Conservation (phyloP, 2,888 invertebrate genomes). For the Macaria notata region DNA sequence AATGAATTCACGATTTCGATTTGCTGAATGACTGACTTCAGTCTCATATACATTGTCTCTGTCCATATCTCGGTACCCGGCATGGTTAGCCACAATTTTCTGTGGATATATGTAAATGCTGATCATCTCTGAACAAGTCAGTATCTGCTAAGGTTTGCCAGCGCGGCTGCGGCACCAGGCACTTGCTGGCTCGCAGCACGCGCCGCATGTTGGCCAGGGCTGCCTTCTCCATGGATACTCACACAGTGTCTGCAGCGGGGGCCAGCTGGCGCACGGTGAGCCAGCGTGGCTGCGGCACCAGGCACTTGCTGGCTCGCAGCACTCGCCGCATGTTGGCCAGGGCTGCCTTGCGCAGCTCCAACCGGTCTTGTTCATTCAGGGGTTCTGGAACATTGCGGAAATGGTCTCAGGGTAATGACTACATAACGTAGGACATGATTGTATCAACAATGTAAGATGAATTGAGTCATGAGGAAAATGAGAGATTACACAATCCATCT, state of each 20-base stretch:
- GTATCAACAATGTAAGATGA: too few species aligned
- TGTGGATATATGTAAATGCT: too few species aligned
- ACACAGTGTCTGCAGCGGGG: conserved; percentile 86
- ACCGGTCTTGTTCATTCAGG: conserved; percentile 46
- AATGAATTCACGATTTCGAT: too few species aligned
- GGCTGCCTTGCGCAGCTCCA: conserved; percentile 45
- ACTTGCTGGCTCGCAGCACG: conserved; percentile 78
- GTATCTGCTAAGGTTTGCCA: conserved; percentile 72
- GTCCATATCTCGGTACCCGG: too few species aligned
- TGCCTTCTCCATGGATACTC: conserved; percentile 53
- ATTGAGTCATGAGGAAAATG: too few species aligned
- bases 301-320: conserved; percentile 82
- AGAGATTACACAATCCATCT: too few species aligned
- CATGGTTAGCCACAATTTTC: too few species aligned
- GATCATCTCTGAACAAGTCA: too few species aligned
- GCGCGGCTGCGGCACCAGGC: conserved; percentile 87
- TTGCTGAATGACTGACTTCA: too few species aligned
- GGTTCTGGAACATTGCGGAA: conserved; percentile 12
- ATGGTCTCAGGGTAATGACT: too few species aligned
- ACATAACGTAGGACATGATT: too few species aligned
- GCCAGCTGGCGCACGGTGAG: conserved; percentile 88
- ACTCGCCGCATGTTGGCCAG: conserved; percentile 51
- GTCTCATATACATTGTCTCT: too few species aligned
- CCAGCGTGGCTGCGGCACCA: conserved; percentile 88
- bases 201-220: conserved; percentile 52